A percentile compares a stretch with the other conserved stretches of the same genome.
phyloP scores from a whole-genome alignment of 2,888 invertebrate species.

The Eumacrocentrus americanus region DNA sequence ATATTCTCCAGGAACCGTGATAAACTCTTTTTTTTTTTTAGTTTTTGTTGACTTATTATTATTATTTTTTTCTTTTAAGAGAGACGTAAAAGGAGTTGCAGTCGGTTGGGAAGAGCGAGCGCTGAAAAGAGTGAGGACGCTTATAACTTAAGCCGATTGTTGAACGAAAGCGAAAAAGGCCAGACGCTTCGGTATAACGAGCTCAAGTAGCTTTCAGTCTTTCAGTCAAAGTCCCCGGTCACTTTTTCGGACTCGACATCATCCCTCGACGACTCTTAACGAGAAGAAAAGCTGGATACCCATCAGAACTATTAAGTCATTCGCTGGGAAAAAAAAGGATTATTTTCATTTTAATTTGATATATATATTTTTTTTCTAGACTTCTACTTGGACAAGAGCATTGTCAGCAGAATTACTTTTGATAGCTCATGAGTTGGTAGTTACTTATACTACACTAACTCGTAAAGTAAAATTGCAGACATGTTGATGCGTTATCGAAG shows the following conservation, averaged over 20 bases:
- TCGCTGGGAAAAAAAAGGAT: not conserved
- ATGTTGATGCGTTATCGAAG: slow-evolving; percentile 5
- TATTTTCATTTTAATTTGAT: not conserved
- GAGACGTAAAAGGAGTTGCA: not conserved
- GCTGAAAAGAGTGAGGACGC: slow-evolving; percentile 40
- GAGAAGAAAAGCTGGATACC: not conserved
- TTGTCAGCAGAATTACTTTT: not conserved
- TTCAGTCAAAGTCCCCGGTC: slow-evolving; percentile 47
- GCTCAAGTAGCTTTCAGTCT: slow-evolving; percentile 54
- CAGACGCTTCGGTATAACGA: slow-evolving; percentile 44
- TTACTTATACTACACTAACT: too few species aligned
- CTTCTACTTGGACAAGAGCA: not conserved
- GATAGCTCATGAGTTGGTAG: too few species aligned
- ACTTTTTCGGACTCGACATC: slow-evolving; percentile 14
- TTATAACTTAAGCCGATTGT: slow-evolving; percentile 53
- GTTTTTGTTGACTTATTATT: not conserved
- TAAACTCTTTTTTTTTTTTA: not conserved
- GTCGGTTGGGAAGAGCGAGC: slow-evolving; percentile 21
- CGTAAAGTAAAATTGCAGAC: too few species aligned
- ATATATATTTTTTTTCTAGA: not conserved
- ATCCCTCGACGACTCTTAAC: not conserved
- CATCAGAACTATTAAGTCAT: not conserved
- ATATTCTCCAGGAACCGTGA: not conserved
- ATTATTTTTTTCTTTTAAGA: not conserved
- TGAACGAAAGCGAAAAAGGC: slow-evolving; percentile 49